A percentile compares a stretch with the other conserved stretches of the same genome.
Evolutionary conservation across 2,888 invertebrate genomes (phyloP).

Genomic region (Venusia cambrica): DNA sequence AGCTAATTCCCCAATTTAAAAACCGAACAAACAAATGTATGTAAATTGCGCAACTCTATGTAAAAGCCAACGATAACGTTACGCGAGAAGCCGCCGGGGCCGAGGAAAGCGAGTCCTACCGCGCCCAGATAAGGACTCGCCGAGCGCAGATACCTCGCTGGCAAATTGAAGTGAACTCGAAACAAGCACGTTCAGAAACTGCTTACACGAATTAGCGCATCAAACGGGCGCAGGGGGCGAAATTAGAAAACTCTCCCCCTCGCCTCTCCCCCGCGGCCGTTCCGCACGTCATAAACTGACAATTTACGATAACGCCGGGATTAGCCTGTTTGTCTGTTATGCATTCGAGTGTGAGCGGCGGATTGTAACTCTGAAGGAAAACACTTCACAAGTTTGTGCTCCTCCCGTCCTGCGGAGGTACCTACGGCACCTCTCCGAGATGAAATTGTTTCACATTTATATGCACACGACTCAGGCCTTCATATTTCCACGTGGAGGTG

Average conservation of each 20-base stretch:
- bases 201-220: conserved; percentile 81
- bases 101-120: conserved; percentile 41
- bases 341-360: conserved; percentile 57
- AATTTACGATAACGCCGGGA: conserved; percentile 82
- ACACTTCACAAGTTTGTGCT: conserved; percentile 33
- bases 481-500: conserved; percentile 38
- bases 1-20: conserved; percentile 77
- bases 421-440: conserved; percentile 28
- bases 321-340: conserved; percentile 80
- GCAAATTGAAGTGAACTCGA: conserved; percentile 69
- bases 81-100: conserved; percentile 32
- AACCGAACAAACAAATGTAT: conserved; percentile 79
- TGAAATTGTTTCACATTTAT: conserved; percentile 59
- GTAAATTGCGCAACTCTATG: conserved; percentile 77
- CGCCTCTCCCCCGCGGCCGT: conserved; percentile 56
- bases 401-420: conserved; percentile 31
- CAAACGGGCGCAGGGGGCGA: conserved; percentile 75
- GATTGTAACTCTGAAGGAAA: conserved; percentile 42
- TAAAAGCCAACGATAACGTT: conserved; percentile 71
- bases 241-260: conserved; percentile 74
- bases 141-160: conserved; percentile 38
- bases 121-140: conserved; percentile 33
- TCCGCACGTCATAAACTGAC: conserved; percentile 82
- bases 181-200: conserved; percentile 79
- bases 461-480: conserved; percentile 48